These are phyloP conservation scores for Epinotia demarniana DNA, from an alignment of 2,888 invertebrate genomes.

Conservation along the genomic window DNA sequence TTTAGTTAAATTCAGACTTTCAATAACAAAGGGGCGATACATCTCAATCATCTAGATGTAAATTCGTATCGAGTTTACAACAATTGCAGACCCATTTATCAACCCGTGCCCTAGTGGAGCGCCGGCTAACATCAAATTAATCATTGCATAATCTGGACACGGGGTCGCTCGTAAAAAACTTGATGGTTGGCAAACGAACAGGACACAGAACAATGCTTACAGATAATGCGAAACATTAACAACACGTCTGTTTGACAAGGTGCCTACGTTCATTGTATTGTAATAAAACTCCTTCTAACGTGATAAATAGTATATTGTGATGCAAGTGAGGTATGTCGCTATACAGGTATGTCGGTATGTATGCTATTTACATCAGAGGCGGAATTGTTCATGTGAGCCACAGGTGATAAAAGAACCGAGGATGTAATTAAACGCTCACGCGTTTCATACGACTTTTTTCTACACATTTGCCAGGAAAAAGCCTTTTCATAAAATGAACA, in stretches of 20 bases:
- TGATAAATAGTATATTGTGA: too few species aligned
- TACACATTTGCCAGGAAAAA: too few species aligned
- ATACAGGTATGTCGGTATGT: too few species aligned
- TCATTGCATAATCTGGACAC: conserved; percentile 40
- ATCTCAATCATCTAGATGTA: conserved; percentile 8
- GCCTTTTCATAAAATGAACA: too few species aligned
- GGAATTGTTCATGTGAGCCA: too few species aligned
- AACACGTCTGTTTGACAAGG: not conserved
- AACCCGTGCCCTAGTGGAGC: conserved; percentile 21
- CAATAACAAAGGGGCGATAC: not conserved
- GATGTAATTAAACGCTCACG: too few species aligned
- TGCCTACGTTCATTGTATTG: not conserved
- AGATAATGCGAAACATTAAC: not conserved
- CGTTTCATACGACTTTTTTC: too few species aligned
- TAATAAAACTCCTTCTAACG: too few species aligned
- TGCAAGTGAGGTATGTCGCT: too few species aligned
- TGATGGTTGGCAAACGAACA: conserved; percentile 26
- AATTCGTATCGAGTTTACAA: conserved; percentile 25
- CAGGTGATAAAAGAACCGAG: too few species aligned
- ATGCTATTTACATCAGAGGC: too few species aligned
- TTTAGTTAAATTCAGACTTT: not conserved
- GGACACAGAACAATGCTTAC: conserved; percentile 19
- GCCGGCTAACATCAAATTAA: conserved; percentile 34
- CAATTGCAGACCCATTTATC: conserved; percentile 34
- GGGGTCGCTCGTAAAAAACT: conserved; percentile 39